These are phyloP conservation scores for Trididemnum miniatum DNA, from an alignment of 23 tunicate species.

Conservation along the genomic window DNA sequence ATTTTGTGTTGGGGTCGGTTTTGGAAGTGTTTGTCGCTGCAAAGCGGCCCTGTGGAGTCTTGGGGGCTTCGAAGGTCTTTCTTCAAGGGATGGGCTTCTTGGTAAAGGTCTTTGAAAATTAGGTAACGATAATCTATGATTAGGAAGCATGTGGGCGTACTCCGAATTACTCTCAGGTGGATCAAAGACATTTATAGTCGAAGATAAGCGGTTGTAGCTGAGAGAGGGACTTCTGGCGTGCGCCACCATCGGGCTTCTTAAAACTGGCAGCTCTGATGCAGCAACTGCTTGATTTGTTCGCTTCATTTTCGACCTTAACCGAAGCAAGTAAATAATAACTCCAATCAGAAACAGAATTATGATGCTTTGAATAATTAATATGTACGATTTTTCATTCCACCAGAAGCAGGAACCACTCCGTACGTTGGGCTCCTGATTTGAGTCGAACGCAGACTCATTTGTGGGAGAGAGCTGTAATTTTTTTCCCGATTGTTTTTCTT, in stretches of 20 bases:
- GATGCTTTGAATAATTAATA: slow-evolving; percentile 17
- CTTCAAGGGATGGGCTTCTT: neutral
- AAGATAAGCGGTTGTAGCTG: neutral
- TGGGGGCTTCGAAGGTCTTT: neutral
- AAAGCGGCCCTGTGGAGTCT: neutral
- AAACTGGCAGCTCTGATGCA: neutral
- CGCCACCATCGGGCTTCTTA: too few species aligned
- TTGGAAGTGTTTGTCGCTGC: neutral
- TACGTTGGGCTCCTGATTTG: too few species aligned
- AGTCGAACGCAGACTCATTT: too few species aligned
- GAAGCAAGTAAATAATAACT: neutral
- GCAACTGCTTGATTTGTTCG: neutral
- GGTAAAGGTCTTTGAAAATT: neutral
- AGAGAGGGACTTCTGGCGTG: neutral
- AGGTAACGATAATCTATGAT: neutral
- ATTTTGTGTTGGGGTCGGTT: neutral
- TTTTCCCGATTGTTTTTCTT: too few species aligned
- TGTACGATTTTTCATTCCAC: slow-evolving; percentile 14
- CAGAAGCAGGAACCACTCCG: too few species aligned
- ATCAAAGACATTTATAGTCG: neutral
- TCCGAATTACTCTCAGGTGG: neutral
- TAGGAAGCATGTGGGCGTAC: neutral
- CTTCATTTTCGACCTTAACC: neutral
- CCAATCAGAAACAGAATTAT: neutral
- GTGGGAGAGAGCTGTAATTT: too few species aligned